Evolutionary conservation across 2,888 invertebrate species (phyloP).

Genomic region (Hydroisotoma schaefferi): DNA sequence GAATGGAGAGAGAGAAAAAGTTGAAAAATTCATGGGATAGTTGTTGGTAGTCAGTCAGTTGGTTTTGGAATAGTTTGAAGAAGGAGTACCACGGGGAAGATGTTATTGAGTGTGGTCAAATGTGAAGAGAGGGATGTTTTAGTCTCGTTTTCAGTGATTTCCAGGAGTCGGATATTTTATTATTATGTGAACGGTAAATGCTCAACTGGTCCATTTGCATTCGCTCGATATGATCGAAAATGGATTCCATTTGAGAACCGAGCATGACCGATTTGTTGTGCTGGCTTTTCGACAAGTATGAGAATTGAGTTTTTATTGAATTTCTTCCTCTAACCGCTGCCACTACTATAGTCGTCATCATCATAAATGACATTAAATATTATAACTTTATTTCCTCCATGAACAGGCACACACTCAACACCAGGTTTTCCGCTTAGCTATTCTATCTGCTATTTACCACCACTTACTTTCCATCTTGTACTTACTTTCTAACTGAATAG

Average conservation of each 20-base stretch:
- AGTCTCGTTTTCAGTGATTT: slow-evolving; percentile 25
- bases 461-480: no score
- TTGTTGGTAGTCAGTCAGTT: slow-evolving; percentile 13
- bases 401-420: slow-evolving; percentile 6
- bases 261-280: slow-evolving; percentile 14
- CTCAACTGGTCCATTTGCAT: slow-evolving; percentile 44
- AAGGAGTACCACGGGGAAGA: no score
- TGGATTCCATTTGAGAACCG: slow-evolving; percentile 27
- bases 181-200: slow-evolving; percentile 34
- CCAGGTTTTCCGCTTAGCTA: not conserved
- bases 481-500: no score
- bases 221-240: slow-evolving; percentile 44
- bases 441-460: not conserved
- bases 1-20: slow-evolving; percentile 17
- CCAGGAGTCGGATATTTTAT: slow-evolving; percentile 36
- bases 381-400: slow-evolving; percentile 12
- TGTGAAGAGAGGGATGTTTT: slow-evolving; percentile 12
- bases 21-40: slow-evolving; percentile 42
- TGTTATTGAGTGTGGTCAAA: slow-evolving; percentile 19
- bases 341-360: no score
- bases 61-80: no score
- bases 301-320: slow-evolving; percentile 19
- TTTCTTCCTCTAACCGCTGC: slow-evolving; percentile 14
- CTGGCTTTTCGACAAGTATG: slow-evolving; percentile 11
- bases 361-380: slow-evolving; percentile 16